Conservation (phyloP, 2,888 invertebrate genomes). For the Leptinotarsa juncta region DNA sequence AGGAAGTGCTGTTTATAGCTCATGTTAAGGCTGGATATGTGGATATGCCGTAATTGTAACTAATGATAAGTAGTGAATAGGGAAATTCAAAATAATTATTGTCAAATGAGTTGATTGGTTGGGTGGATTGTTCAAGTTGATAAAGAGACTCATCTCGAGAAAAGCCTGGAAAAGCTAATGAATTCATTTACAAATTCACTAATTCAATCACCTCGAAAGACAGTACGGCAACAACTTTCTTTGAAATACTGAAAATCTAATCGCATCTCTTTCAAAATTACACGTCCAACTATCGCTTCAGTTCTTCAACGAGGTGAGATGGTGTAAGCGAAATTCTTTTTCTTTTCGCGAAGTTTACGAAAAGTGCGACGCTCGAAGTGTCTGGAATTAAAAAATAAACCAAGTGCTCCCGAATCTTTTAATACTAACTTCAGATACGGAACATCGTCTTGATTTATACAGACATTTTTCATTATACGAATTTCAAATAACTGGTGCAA, state of each 20-base stretch:
- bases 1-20: no score
- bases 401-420: conserved; percentile 47
- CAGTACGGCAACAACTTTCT: not conserved
- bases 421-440: conserved; percentile 47
- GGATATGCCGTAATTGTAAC: no score
- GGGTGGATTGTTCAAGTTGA: no score
- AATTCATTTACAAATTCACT: no score
- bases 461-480: conserved; percentile 59
- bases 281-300: not conserved
- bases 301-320: conserved; percentile 4
- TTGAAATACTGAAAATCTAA: not conserved
- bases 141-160: no score
- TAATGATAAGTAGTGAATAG: no score
- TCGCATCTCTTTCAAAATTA: not conserved
- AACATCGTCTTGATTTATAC: conserved; percentile 54
- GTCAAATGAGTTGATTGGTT: no score
- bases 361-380: conserved; percentile 31
- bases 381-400: conserved; percentile 36
- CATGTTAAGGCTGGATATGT: no score
- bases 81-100: no score
- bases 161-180: no score
- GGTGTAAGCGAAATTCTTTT: not conserved
- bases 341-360: conserved; percentile 13
- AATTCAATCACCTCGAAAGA: not conserved
- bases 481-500: conserved; percentile 49